Conservation (phyloP, 2,113 vertebrate genomes). For the Hemiprocne comata region DNA sequence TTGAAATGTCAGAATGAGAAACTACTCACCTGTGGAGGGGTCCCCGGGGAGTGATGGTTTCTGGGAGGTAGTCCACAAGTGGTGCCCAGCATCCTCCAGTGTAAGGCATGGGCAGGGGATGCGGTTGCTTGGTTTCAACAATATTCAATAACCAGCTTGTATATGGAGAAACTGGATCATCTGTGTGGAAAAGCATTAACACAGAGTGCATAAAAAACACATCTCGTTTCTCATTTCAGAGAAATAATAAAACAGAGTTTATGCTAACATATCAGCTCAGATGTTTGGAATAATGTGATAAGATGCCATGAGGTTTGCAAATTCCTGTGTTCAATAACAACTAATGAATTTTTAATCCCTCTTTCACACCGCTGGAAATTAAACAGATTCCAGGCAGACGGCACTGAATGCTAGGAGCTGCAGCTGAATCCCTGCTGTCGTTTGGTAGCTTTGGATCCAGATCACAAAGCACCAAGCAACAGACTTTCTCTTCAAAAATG, state of each 20-base stretch:
- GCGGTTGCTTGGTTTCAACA: conserved; percentile 90
- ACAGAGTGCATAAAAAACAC: not conserved
- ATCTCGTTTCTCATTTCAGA: not conserved
- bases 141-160: conserved; percentile 92
- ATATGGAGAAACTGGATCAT: conserved; percentile 93
- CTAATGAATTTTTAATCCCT: conserved; percentile 47
- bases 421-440: conserved; percentile 40
- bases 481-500: conserved; percentile 19
- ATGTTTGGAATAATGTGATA: not conserved
- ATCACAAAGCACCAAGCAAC: conserved; percentile 45
- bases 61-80: conserved; percentile 95
- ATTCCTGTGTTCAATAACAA: conserved; percentile 43
- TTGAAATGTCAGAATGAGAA: not conserved
- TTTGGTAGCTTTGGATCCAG: conserved; percentile 20
- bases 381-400: conserved; percentile 30
- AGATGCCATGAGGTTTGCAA: not conserved
- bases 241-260: not conserved
- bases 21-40: conserved; percentile 90
- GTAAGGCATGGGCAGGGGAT: conserved; percentile 94
- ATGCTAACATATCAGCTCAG: not conserved
- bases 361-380: conserved; percentile 39
- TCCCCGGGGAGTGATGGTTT: conserved; percentile 93
- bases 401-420: not conserved
- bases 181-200: conserved; percentile 66
- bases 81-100: conserved; percentile 98